Base-by-base conservation (phyloP, 2,888 invertebrate species). In the Sinelater perroti region DNA sequence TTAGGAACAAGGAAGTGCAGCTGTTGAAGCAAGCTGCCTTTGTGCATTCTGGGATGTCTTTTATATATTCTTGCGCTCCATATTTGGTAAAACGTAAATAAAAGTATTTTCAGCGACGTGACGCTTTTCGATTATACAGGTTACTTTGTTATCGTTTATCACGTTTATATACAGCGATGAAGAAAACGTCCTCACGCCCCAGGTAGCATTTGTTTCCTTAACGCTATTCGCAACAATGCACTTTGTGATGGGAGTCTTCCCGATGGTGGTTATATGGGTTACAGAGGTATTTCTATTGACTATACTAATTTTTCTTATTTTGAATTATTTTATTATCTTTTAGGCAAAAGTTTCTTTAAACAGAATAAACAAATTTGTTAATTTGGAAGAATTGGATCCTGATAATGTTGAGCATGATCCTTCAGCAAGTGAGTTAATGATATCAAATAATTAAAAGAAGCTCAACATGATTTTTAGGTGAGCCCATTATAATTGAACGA, bases 51-150 rank as follows among this genome's bases (percentile, higher is more conserved):
- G 89, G 90, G 24, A 91, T 93, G n/a, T 92, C 94, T 46, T 95
- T 97, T 76, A 88, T 95, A 67, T 97, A 96, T 95, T 93, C 93
- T 1, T 94, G 93, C 75, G 94, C 96, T 0, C 97, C 97, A 3
- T 96, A 96, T 80, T 81, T 97, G 87, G 96, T 95, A 82, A 85
- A 88, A 76, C 13, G 4, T 6, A 24, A 6, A 24, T 4, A 4
- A 6, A 6, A 24, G 7, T 24, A 7, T 24, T 24, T 24, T 6
- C 7, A 6, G 24, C 7, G 24, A 24, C 24, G 24, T 24, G 4
- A 24, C 1, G n/a, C n/a, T 35, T 8, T 35, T 2, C 3, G 7
- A 40, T 17, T 1, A 74, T 75, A 71, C 84, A 90, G 89, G 93
- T 95, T 66, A 88, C 91, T 64, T 82, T 95, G 76, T 81, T 88